Base-by-base conservation (phyloP, 2,888 invertebrate genomes). In the Agapetus fuscipes region DNA sequence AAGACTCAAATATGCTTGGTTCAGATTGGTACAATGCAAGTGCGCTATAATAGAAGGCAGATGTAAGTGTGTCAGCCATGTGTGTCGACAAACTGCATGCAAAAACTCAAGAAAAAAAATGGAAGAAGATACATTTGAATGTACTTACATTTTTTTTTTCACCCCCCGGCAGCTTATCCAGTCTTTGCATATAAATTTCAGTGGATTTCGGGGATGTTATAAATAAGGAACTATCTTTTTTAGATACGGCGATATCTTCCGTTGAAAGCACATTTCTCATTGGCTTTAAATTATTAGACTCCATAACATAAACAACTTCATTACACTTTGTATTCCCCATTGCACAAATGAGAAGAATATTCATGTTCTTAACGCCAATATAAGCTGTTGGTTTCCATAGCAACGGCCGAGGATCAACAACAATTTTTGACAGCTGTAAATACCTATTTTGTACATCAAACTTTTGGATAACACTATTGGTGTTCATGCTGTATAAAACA, bases 401-500 rank as follows among this genome's bases (percentile, higher is more conserved):
- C 11, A 41, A 35, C n/a, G 27, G 36, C 13, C 47, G 29, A 3
- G 53, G 50, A 53, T 65, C 63, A 4, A 63, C 50, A 1, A 56
- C 54, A 7, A 64, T 48, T 45, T 50, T 57, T 15, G 64, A 51
- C 30, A 53, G 46, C 28, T 51, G 45, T 6, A 49, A 50, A 7
- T 52, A 30, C 20, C 59, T 46, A 27, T 52, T 51, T 2, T 33
- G 36, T 17, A 61, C 46, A 35, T 50, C 44, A 28, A 49, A 49
- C 4, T 48, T 52, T 3, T 44, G 45, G 9, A 50, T 41, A 48
- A 57, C 46, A 5, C 30, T 49, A 34, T 60, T 62, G 16, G 53
- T 53, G 29, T 56, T 53, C 15, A 66, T 49, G 49, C 61, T 62
- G 43, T 59, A 64, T 16, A 62, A 51, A 2, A 66, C 41, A 5